Evolutionary conservation across 2,888 invertebrate species (phyloP).

Genomic region (Gisinianus flammeolus): DNA sequence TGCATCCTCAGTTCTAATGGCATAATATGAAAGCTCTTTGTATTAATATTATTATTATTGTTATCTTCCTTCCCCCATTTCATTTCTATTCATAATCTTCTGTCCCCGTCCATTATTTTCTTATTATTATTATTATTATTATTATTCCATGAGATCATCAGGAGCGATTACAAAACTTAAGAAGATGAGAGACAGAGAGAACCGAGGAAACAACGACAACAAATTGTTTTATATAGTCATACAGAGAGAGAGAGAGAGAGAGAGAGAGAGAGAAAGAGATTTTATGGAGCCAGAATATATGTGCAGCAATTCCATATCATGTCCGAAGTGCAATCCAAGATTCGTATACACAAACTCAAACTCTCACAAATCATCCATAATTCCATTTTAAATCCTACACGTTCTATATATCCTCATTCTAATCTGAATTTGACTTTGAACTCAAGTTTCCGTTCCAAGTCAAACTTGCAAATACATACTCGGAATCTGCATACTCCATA

Average conservation of each 20-base stretch:
- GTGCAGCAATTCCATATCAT: no score
- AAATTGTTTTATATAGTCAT: background rate
- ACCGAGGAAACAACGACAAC: background rate
- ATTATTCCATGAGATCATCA: background rate
- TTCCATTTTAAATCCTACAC: no score
- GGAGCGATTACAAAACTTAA: background rate
- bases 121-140: background rate
- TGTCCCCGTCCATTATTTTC: background rate
- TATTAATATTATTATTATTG: background rate
- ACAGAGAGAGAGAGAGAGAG: no score
- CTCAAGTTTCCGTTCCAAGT: background rate
- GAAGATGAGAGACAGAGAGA: background rate
- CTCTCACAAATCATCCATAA: no score
- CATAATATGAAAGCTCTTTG: constrained; percentile 6
- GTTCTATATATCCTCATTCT: background rate
- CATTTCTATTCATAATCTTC: background rate
- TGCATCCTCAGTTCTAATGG: background rate
- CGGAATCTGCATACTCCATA: background rate
- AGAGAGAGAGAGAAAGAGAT: no score
- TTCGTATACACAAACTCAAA: no score
- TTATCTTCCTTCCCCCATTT: background rate
- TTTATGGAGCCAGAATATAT: no score
- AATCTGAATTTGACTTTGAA: background rate
- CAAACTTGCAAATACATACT: no score
- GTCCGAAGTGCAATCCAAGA: no score